These are phyloP conservation scores for Hemibagrus guttatus DNA, from an alignment of 2,797 vertebrate species.

Conservation along the genomic window DNA sequence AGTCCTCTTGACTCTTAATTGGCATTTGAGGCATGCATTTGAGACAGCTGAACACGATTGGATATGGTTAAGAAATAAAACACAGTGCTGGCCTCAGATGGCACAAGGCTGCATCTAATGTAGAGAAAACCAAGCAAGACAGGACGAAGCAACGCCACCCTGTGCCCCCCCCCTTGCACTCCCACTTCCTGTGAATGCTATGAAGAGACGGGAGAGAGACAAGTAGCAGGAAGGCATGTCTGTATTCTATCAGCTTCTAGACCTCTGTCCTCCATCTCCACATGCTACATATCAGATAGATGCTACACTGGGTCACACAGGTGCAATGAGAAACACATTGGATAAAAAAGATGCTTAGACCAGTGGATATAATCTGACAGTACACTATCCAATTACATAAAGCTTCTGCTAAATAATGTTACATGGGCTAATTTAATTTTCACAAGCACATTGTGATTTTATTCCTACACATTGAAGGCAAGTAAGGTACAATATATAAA, in stretches of 20 bases:
- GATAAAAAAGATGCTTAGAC: conserved; percentile 63
- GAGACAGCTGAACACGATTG: conserved; percentile 79
- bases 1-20: conserved; percentile 66
- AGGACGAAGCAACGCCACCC: conserved; percentile 62
- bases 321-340: conserved; percentile 70
- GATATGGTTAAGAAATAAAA: conserved; percentile 69
- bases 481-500: background rate
- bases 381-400: conserved; percentile 54
- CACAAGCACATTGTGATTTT: background rate
- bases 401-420: conserved; percentile 35
- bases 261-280: conserved; percentile 45
- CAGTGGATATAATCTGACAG: conserved; percentile 52
- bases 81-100: conserved; percentile 75
- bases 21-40: conserved; percentile 77
- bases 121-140: conserved; percentile 65
- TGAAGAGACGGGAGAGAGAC: conserved; percentile 43
- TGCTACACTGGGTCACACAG: conserved; percentile 68
- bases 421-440: conserved; percentile 10
- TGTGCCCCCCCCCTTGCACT: conserved; percentile 54
- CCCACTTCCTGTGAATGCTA: conserved; percentile 49
- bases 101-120: conserved; percentile 74
- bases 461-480: background rate
- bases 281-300: conserved; percentile 66
- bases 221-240: conserved; percentile 46
- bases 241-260: conserved; percentile 54